A percentile compares a stretch with the other conserved stretches of the same genome.
Conservation (phyloP, 2,797 vertebrate genomes). For the Todus mexicanus region DNA sequence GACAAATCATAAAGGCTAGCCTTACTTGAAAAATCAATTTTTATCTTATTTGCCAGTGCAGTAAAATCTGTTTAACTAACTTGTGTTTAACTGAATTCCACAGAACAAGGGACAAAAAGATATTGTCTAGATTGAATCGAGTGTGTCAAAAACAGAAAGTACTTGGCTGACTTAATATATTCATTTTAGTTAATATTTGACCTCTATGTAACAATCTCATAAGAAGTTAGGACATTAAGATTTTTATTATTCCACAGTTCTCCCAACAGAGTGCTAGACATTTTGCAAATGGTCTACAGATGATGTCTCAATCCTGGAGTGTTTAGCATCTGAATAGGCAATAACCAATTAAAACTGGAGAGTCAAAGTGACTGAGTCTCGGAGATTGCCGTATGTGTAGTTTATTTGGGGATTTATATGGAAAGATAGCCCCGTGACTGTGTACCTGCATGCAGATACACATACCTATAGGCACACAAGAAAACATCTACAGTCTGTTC, state of each 20-base stretch:
- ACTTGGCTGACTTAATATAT: not conserved
- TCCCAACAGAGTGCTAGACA: not conserved
- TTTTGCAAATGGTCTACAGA: not conserved
- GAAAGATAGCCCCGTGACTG: accelerated
- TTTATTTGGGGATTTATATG: not conserved
- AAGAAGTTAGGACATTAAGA: not conserved
- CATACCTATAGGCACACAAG: not conserved
- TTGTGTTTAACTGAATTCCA: conserved; percentile 12
- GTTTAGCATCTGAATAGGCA: not conserved
- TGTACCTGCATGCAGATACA: not conserved
- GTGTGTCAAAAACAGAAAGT: not conserved
- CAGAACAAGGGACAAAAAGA: not conserved
- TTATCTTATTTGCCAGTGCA: not conserved
- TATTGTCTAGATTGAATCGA: not conserved
- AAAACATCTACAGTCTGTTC: accelerated
- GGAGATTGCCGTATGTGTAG: not conserved
- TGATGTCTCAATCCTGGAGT: not conserved
- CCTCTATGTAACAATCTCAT: not conserved
- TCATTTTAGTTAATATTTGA: not conserved
- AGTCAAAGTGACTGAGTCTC: not conserved
- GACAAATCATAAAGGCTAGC: not conserved
- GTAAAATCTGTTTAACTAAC: not conserved
- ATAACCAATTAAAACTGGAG: not conserved
- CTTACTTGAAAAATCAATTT: not conserved
- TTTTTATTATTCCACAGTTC: not conserved